phyloP scores from a whole-genome alignment of 2,113 vertebrate genomes.

The Corythoichthys intestinalis region DNA sequence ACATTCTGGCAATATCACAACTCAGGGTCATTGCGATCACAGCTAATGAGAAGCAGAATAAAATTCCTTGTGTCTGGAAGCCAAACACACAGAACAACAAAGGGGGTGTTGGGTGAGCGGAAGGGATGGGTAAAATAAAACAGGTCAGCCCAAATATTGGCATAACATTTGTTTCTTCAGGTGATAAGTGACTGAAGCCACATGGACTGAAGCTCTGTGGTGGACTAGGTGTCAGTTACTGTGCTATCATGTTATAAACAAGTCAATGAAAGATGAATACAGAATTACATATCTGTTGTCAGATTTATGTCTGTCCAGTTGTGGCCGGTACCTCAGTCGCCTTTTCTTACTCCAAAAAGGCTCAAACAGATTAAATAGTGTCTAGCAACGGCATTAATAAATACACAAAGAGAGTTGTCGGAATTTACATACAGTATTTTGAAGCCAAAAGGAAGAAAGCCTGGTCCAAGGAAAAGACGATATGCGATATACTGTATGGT shows the following conservation, averaged over 20 bases:
- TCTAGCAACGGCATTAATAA: constrained; percentile 27
- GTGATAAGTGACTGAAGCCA: constrained; percentile 48
- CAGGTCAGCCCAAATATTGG: constrained; percentile 48
- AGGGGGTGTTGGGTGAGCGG: constrained; percentile 7
- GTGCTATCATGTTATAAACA: constrained; percentile 35
- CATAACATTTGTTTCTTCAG: constrained; percentile 64
- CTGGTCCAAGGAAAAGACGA: constrained; percentile 24
- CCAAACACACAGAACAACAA: constrained; percentile 36
- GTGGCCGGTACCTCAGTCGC: constrained; percentile 45
- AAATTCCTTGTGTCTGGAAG: constrained; percentile 51
- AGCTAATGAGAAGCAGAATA: constrained; percentile 68
- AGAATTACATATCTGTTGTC: constrained; percentile 39
- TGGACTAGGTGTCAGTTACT: constrained; percentile 54
- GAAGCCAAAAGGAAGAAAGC: constrained; percentile 15
- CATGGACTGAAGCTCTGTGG: constrained; percentile 51
- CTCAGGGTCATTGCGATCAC: constrained; percentile 43
- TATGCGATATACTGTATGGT: constrained; percentile 11
- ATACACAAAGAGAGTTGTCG: constrained; percentile 20
- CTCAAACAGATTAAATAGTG: constrained; percentile 20
- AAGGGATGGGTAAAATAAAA: constrained; percentile 35
- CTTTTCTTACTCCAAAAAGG: constrained; percentile 37
- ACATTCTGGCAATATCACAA: constrained; percentile 43
- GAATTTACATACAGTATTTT: constrained; percentile 1
- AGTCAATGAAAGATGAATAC: constrained; percentile 39
- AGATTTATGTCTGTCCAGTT: constrained; percentile 44